These are phyloP conservation scores for Boulengeromyrus knoepffleri DNA, from an alignment of 2,113 vertebrate species.

Conservation along the genomic window DNA sequence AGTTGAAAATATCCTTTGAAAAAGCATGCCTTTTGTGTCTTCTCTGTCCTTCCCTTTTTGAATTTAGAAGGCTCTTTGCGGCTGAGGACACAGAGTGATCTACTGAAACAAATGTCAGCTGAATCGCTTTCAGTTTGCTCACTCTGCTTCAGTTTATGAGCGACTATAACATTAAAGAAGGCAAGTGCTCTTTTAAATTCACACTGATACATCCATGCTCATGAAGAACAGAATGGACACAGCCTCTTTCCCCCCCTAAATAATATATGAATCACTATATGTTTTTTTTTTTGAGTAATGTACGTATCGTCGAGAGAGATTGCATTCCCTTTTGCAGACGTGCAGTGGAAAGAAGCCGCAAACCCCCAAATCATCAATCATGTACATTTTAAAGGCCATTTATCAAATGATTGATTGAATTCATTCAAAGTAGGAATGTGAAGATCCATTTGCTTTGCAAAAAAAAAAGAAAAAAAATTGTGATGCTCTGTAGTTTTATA, in stretches of 20 bases:
- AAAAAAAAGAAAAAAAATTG: background rate
- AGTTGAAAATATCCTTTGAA: constrained; percentile 13
- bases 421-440: constrained; percentile 1
- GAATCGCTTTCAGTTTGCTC: background rate
- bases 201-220: background rate
- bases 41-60: background rate
- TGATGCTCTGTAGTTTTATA: background rate
- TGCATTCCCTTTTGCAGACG: background rate
- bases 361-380: background rate
- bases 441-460: constrained; percentile 1
- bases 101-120: background rate
- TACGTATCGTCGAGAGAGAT: background rate
- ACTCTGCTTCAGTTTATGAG: background rate
- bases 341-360: background rate
- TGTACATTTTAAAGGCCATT: background rate
- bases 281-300: background rate
- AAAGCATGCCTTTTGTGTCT: constrained; percentile 1
- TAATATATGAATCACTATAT: background rate
- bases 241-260: background rate
- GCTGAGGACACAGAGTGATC: background rate
- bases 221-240: background rate
- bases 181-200: background rate
- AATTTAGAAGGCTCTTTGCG: constrained; percentile 4
- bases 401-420: background rate
- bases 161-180: background rate